Evolutionary conservation across 2,113 vertebrate species (phyloP).

Genomic region (Ceratotherium simum): DNA sequence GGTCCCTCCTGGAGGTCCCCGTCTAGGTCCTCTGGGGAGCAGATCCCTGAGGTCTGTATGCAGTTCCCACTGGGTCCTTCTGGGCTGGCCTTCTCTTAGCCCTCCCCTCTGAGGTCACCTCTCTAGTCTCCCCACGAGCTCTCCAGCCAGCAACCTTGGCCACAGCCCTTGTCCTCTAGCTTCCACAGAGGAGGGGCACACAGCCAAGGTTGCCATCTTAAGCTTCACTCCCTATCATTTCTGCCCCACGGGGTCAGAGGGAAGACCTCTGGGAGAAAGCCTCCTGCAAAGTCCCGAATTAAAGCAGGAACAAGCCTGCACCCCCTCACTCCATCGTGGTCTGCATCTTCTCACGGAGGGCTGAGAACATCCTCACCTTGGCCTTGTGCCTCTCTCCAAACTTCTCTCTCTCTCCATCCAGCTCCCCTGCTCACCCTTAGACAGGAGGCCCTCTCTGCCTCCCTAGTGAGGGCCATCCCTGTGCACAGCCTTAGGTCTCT

Average conservation of each 20-base stretch:
- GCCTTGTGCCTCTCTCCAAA: not conserved
- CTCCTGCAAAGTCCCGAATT: not conserved
- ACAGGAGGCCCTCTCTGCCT: not conserved
- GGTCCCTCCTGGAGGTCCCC: no score
- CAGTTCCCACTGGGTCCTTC: rapidly evolving
- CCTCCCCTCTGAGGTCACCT: not conserved
- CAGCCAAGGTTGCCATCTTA: not conserved
- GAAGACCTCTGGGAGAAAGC: not conserved
- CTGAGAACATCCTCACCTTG: not conserved
- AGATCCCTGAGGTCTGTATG: not conserved
- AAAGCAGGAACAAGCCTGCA: no score
- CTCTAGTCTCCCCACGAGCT: not conserved
- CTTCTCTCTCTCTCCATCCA: not conserved
- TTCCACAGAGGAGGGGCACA: no score
- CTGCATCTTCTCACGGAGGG: not conserved
- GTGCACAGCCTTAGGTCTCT: not conserved
- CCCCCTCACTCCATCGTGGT: rapidly evolving
- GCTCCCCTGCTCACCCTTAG: not conserved
- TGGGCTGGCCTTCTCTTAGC: rapidly evolving
- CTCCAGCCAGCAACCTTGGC: not conserved
- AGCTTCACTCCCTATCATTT: not conserved
- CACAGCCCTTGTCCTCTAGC: no score
- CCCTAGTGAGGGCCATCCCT: rapidly evolving
- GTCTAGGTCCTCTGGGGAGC: rapidly evolving
- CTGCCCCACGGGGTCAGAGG: not conserved